phyloP scores from a whole-genome alignment of 2,113 vertebrate genomes.

The Brienomyrus longianalis region DNA sequence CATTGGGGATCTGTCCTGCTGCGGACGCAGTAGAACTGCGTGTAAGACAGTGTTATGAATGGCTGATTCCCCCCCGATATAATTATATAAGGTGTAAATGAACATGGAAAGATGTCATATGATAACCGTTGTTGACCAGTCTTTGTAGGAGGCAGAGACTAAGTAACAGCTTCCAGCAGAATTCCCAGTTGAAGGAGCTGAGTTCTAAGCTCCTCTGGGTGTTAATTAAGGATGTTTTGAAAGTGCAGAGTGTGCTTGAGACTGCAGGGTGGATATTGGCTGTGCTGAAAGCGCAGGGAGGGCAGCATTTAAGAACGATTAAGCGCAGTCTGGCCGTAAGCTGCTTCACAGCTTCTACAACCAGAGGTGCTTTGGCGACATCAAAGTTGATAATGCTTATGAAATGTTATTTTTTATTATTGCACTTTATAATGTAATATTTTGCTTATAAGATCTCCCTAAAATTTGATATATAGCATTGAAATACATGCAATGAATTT shows the following conservation, averaged over 20 bases:
- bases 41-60: background rate
- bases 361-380: background rate
- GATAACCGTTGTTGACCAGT: background rate
- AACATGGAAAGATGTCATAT: background rate
- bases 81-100: background rate
- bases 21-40: background rate
- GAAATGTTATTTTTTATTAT: background rate
- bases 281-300: conserved; percentile 7
- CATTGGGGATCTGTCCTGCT: background rate
- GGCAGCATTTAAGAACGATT: conserved; percentile 12
- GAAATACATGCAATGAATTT: background rate
- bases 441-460: background rate
- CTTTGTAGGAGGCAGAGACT: background rate
- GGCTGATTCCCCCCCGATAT: background rate
- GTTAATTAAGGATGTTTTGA: conserved; percentile 32
- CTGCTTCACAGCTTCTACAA: background rate
- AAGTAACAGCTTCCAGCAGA: conserved; percentile 20
- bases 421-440: background rate
- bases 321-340: background rate
- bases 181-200: conserved; percentile 17
- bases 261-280: conserved; percentile 14
- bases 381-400: background rate
- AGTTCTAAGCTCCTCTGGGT: conserved; percentile 21
- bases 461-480: background rate
- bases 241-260: background rate